A percentile compares a stretch with the other conserved stretches of the same genome.
Conservation (phyloP, 1,140 invertebrate species). For the Centruroides sculpturatus region DNA sequence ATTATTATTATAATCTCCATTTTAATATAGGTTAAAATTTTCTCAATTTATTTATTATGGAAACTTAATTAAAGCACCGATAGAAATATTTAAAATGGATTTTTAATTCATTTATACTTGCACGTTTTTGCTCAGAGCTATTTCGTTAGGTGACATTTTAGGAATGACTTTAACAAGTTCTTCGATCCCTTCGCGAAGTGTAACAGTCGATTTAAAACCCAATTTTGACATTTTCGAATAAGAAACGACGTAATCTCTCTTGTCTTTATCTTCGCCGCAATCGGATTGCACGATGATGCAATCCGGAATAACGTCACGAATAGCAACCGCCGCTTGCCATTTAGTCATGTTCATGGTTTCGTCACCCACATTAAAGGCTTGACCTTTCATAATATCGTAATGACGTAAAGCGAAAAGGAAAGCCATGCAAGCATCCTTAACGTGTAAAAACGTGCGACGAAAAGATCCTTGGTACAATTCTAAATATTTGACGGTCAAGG, state of each 20-base stretch:
- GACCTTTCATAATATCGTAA: constrained; percentile 18
- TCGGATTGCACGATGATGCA: constrained; percentile 9
- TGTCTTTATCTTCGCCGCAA: constrained; percentile 21
- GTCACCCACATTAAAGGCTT: constrained; percentile 22
- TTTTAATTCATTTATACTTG: neutral
- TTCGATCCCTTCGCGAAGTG: constrained; percentile 19
- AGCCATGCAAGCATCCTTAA: constrained; percentile 20
- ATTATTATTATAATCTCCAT: too few relatives aligned
- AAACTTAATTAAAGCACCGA: too few relatives aligned
- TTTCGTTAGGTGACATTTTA: constrained; percentile 15
- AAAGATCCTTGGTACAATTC: constrained; percentile 20
- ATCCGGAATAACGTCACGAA: constrained; percentile 12
- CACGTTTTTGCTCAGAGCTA: constrained; percentile 18
- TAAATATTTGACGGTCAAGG: constrained; percentile 13
- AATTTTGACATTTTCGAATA: constrained; percentile 21
- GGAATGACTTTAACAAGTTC: constrained; percentile 19
- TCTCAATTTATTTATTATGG: too few relatives aligned
- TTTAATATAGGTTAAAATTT: too few relatives aligned
- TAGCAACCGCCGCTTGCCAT: constrained; percentile 14
- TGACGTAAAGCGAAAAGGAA: constrained; percentile 20
- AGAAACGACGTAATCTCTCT: constrained; percentile 20
- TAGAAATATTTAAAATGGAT: too few relatives aligned
- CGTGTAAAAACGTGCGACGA: constrained; percentile 21
- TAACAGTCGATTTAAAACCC: constrained; percentile 18
- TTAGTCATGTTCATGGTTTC: constrained; percentile 23